Evolutionary conservation across 2,113 vertebrate genomes (phyloP), one percentile per base, ranked within the genome.

Genomic region (Grallaria varia): DNA sequence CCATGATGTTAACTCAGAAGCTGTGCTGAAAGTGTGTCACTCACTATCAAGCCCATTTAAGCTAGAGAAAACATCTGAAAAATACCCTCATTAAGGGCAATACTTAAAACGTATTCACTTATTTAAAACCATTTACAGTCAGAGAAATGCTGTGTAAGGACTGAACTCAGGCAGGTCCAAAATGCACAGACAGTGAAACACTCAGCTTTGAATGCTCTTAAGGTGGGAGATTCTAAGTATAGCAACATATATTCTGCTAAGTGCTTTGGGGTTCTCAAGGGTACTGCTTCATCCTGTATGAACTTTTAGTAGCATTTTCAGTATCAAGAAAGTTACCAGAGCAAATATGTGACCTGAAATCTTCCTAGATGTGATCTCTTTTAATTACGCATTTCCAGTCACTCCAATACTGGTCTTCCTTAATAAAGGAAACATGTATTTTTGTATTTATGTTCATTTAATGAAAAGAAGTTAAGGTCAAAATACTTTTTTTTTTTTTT

Each of bases 341-440:
- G 17, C 13, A 83, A 72, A 50, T 75, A 69, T 3, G 11, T 69
- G 40, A 82, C 44, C 47, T 45, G 40, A 50, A 95, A 78, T 30
- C 47, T 91, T 89, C 47, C 39, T 60, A 68, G 35, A 10, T 1
- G 1, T 40, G 21, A 62, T 49, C 8, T 71, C 28, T 87, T 95
- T 89, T 56, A 89, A 9, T 77, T 77, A 42, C 28, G 4, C 49
- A 45, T 92, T 64, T 21, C 72, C 6, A 73, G 39, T 82, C 44
- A 78, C 12, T 33, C 1, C 10, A 31, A 10, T 52, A 1, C 2
- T 73, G 10, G 39, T 80, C 12, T 80, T 94, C 64, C 56, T 69
- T 63, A 67, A 55, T 13, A 74, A 62, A 67, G 33, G 3, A 63
- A 80, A 67, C 3, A 37, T 0, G 0, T 31, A 2, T 22, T 35